Evolutionary conservation across 2,888 invertebrate genomes (phyloP).

Genomic region (Harpalus rubripes): DNA sequence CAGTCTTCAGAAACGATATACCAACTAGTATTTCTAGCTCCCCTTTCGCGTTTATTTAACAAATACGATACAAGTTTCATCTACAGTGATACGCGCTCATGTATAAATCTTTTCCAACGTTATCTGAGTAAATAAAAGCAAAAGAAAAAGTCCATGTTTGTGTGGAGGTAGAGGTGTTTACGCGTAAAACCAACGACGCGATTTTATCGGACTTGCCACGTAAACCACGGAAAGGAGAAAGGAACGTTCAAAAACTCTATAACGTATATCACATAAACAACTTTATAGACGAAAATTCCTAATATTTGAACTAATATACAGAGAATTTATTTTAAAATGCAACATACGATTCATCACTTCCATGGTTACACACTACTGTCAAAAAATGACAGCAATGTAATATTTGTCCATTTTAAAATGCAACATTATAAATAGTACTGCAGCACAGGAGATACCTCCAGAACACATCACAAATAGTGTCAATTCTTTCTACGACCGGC

Average conservation of each 20-base stretch:
- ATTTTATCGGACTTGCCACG: conserved; percentile 32
- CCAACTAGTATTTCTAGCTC: neutral
- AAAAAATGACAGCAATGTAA: no score
- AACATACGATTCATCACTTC: no score
- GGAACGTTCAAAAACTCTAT: neutral
- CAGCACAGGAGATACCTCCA: no score
- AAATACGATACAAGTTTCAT: neutral
- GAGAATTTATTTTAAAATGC: no score
- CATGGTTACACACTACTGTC: no score
- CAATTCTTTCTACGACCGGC: no score
- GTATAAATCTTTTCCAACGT: conserved; percentile 22
- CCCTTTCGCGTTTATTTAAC: neutral
- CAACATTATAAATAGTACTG: no score
- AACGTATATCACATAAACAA: neutral
- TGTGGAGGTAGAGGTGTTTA: conserved; percentile 23
- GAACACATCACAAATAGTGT: no score
- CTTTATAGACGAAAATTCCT: conserved; percentile 2
- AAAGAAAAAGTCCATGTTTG: conserved; percentile 10
- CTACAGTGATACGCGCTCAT: neutral
- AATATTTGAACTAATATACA: neutral
- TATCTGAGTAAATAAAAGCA: conserved; percentile 31
- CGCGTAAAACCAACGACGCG: conserved; percentile 19
- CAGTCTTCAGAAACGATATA: neutral
- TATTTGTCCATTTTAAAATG: no score
- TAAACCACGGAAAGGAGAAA: neutral